Conservation (phyloP, 2,113 vertebrate species). For the Myrmecobius fasciatus region DNA sequence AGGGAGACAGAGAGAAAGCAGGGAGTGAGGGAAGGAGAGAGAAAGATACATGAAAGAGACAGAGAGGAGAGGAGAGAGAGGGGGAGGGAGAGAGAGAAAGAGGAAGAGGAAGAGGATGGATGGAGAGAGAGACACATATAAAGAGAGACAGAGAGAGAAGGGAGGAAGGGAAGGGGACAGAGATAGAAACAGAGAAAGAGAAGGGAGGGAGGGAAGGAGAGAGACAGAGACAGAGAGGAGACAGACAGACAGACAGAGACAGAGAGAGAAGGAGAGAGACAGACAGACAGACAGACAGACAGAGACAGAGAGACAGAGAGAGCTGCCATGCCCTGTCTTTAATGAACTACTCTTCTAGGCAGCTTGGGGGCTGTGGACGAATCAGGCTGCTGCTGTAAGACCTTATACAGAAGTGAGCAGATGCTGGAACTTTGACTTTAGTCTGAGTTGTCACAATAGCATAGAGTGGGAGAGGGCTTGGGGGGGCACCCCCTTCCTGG, state of each 20-base stretch:
- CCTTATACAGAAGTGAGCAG: not conserved
- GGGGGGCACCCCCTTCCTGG: not conserved
- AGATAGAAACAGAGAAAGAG: too few species aligned
- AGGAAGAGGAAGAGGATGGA: not conserved
- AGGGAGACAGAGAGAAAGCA: not conserved
- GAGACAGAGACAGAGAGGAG: not conserved
- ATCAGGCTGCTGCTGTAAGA: not conserved
- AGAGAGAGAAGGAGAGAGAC: not conserved
- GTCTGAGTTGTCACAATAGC: not conserved
- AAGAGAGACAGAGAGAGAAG: rapidly evolving
- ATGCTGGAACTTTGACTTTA: not conserved
- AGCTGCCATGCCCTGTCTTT: not conserved
- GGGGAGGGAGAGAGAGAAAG: not conserved
- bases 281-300: not conserved
- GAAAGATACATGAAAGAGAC: not conserved
- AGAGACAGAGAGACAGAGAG: not conserved
- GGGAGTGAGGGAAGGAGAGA: constrained; percentile 49
- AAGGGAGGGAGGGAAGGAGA: too few species aligned
- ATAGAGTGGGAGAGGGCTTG: not conserved
- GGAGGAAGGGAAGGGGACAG: not conserved
- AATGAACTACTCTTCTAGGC: not conserved
- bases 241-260: not conserved
- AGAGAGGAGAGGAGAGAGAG: too few species aligned
- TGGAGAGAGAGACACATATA: not conserved
- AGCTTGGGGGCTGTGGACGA: not conserved